Conservation (phyloP, 2,797 vertebrate species). For the Zenarchopterus dispar region DNA sequence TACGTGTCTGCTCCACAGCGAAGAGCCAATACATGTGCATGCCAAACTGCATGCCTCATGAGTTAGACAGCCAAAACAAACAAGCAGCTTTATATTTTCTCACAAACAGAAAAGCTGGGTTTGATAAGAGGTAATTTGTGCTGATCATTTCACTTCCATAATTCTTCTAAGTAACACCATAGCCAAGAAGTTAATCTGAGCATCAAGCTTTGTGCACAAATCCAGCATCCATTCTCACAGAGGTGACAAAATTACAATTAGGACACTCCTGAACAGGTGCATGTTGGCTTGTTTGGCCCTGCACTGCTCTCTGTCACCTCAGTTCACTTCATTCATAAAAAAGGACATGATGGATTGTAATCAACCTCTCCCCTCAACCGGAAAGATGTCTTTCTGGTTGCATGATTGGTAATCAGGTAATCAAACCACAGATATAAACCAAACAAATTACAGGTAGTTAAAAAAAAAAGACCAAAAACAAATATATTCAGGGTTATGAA, state of each 20-base stretch:
- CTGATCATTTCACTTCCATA: neutral
- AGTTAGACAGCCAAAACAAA: slow-evolving; percentile 53
- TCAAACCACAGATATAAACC: neutral
- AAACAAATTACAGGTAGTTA: no score
- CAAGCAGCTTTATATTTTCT: slow-evolving; percentile 23
- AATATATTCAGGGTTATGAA: no score
- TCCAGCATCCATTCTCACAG: neutral
- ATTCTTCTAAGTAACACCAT: neutral
- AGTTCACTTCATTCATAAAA: neutral
- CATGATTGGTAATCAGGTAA: neutral
- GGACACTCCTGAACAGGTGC: no score
- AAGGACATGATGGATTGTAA: neutral
- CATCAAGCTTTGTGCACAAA: neutral
- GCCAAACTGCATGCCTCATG: slow-evolving; percentile 64
- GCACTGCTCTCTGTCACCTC: neutral
- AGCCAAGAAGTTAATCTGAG: slow-evolving; percentile 4
- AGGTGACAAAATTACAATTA: slow-evolving; percentile 1
- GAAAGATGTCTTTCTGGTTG: no score
- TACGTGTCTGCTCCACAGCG: slow-evolving; percentile 68
- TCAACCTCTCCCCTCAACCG: neutral
- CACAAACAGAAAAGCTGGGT: slow-evolving; percentile 29
- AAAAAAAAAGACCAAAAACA: no score
- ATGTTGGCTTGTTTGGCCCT: no score
- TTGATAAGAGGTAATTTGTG: slow-evolving; percentile 43
- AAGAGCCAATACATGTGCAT: slow-evolving; percentile 58